Conservation (phyloP, 2,113 vertebrate genomes). For the Opisthocomus hoazin region DNA sequence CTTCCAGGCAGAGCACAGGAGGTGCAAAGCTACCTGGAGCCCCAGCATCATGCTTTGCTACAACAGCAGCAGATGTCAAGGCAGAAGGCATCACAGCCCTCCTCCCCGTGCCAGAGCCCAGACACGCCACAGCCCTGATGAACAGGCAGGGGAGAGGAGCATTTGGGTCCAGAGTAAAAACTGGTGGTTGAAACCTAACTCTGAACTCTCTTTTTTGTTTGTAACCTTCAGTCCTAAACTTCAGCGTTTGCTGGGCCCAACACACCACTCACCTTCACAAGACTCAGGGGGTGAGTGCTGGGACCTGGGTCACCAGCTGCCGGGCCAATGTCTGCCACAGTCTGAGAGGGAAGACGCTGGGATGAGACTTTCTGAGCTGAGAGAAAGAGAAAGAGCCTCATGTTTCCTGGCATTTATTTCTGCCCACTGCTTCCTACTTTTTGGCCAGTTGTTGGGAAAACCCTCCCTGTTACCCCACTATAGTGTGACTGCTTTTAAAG, state of each 20-base stretch:
- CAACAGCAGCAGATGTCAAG: neutral
- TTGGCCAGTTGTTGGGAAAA: neutral
- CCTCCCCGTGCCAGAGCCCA: neutral
- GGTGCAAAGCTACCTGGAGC: neutral
- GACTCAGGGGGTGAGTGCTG: constrained; percentile 16
- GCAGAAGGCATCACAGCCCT: neutral
- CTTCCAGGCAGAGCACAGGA: neutral
- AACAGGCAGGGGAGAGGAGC: neutral
- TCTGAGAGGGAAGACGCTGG: neutral
- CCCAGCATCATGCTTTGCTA: neutral
- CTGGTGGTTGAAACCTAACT: neutral
- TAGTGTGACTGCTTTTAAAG: neutral
- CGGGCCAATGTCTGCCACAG: neutral
- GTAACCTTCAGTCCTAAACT: neutral
- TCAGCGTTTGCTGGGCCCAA: neutral
- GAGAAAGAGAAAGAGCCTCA: neutral
- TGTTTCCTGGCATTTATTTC: neutral
- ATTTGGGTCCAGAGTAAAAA: neutral
- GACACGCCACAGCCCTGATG: fast-evolving
- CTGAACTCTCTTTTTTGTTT: neutral
- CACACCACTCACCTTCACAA: constrained; percentile 53
- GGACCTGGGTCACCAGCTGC: neutral
- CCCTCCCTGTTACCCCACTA: neutral
- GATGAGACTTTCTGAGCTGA: constrained; percentile 23
- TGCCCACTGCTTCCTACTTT: neutral